Percentiles rank a stretch among this genome's conserved stretches.
Conservation (phyloP, 2,888 invertebrate genomes). For the Phoenoteleia sp. region DNA sequence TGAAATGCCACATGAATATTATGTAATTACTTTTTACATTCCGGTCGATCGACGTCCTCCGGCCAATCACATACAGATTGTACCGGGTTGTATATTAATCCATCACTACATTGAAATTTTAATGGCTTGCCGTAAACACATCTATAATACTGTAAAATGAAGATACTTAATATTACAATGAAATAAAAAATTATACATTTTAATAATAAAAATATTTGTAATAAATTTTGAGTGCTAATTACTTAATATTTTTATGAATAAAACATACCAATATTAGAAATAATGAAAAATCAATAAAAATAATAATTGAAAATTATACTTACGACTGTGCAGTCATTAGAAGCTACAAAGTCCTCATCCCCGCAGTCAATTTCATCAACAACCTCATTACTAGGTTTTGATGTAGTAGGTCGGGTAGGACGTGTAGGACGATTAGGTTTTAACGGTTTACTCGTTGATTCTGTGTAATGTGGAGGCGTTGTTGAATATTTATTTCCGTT, state of each 20-base stretch:
- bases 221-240: no score
- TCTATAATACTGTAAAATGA: slow-evolving; percentile 92
- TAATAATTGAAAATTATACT: slow-evolving; percentile 63
- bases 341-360: slow-evolving; percentile 88
- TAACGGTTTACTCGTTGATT: slow-evolving; percentile 73
- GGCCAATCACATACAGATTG: slow-evolving; percentile 94
- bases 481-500: slow-evolving; percentile 75
- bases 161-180: no score
- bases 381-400: slow-evolving; percentile 84
- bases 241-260: no score
- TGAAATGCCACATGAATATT: no score
- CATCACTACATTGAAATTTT: slow-evolving; percentile 91
- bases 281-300: no score
- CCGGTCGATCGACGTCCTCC: slow-evolving; percentile 89
- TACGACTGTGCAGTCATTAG: slow-evolving; percentile 89
- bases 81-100: slow-evolving; percentile 92
- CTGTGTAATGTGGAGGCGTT: slow-evolving; percentile 74
- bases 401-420: slow-evolving; percentile 49
- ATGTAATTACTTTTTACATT: no score
- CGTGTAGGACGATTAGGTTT: slow-evolving; percentile 27
- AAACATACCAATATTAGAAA: no score
- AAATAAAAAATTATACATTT: no score
- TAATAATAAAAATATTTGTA: no score
- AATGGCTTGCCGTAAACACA: slow-evolving; percentile 93
- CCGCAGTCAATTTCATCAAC: slow-evolving; percentile 87